These are phyloP conservation scores for Papilio demoleus DNA, from an alignment of 2,888 invertebrate species.

Conservation along the genomic window DNA sequence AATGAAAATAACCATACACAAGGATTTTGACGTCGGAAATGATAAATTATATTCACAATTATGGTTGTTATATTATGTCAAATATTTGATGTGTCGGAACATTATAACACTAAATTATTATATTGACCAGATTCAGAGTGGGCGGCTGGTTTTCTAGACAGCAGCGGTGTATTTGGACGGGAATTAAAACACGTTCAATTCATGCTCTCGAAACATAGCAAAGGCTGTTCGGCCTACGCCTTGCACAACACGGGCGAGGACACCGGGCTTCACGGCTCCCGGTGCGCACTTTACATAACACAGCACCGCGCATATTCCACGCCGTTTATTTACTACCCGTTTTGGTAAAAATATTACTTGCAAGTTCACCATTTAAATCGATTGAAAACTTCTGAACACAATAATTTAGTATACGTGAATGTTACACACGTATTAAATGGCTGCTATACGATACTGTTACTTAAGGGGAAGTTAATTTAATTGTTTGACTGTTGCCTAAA, in stretches of 20 bases:
- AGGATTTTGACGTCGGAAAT: neutral
- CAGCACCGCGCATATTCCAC: neutral
- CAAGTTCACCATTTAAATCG: neutral
- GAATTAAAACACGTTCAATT: constrained; percentile 40
- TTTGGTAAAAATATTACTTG: neutral
- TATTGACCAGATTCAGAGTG: constrained; percentile 3
- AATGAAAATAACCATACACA: neutral
- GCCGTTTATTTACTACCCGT: neutral
- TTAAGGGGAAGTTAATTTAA: neutral
- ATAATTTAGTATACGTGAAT: too few species aligned
- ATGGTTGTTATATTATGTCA: neutral
- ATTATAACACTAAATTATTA: constrained; percentile 5
- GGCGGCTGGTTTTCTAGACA: constrained; percentile 34
- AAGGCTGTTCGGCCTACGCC: constrained; percentile 43
- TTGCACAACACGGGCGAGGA: constrained; percentile 42
- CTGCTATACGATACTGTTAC: neutral
- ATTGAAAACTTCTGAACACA: neutral
- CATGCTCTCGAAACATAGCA: constrained; percentile 39
- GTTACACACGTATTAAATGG: neutral
- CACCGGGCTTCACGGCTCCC: constrained; percentile 40
- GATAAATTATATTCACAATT: neutral
- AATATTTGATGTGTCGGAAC: neutral
- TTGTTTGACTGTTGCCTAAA: neutral
- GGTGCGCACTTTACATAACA: constrained; percentile 35
- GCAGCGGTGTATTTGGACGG: constrained; percentile 27